These are phyloP conservation scores for Crossaster papposus DNA, from an alignment of 53 echinoderm and acorn worm genomes.

Conservation along the genomic window DNA sequence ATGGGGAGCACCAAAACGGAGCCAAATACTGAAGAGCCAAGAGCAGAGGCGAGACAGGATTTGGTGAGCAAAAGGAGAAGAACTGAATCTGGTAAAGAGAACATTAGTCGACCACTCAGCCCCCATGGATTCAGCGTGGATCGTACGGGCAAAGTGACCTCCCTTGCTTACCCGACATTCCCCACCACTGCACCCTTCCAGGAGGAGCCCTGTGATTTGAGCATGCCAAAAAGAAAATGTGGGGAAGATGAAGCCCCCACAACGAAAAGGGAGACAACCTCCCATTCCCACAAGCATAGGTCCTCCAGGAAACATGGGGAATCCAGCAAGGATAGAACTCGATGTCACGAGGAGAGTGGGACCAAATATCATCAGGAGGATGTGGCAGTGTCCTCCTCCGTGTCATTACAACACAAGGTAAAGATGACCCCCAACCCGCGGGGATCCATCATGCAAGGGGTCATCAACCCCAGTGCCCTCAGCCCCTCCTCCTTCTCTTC, in stretches of 20 bases:
- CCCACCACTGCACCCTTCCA: slow-evolving; percentile 67
- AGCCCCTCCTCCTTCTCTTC: slow-evolving; percentile 37
- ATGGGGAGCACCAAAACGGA: neutral
- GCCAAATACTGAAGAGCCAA: slow-evolving; percentile 23
- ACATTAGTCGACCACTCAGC: slow-evolving; percentile 49
- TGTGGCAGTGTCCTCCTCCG: neutral
- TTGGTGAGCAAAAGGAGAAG: slow-evolving; percentile 26
- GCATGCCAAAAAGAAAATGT: slow-evolving; percentile 85
- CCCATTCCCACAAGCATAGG: neutral
- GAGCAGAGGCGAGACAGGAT: slow-evolving; percentile 11
- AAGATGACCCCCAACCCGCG: slow-evolving; percentile 93
- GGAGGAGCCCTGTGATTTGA: slow-evolving; percentile 96
- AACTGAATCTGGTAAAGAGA: slow-evolving; percentile 66
- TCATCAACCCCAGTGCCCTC: slow-evolving; percentile 72
- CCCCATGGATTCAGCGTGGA: slow-evolving; percentile 50
- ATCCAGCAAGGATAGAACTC: slow-evolving; percentile 40
- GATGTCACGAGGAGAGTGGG: slow-evolving; percentile 23
- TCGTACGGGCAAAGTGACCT: slow-evolving; percentile 24
- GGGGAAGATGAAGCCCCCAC: slow-evolving; percentile 3
- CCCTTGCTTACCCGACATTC: slow-evolving; percentile 40
- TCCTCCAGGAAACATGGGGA: slow-evolving; percentile 21
- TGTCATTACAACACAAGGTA: slow-evolving; percentile 34
- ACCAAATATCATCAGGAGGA: neutral
- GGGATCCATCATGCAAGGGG: slow-evolving; percentile 98
- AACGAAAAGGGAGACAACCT: neutral